These are phyloP conservation scores for Lepilemur septentrionalis DNA, from an alignment of 2,797 vertebrate species.

Conservation along the genomic window DNA sequence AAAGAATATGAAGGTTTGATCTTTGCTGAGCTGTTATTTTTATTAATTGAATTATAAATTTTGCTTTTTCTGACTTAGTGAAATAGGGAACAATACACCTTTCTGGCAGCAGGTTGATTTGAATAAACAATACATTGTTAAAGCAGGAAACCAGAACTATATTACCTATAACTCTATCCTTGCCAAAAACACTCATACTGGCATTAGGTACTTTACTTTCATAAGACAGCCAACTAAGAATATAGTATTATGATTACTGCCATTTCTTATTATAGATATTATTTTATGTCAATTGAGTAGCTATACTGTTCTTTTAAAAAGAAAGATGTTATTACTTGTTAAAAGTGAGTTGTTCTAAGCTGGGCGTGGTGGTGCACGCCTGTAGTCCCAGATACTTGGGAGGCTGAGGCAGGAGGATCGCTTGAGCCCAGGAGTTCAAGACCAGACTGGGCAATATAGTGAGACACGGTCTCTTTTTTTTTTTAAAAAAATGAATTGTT, in stretches of 20 bases:
- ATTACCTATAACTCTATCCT: constrained; percentile 3
- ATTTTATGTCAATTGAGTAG: not conserved
- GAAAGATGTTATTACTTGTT: not conserved
- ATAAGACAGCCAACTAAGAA: constrained; percentile 7
- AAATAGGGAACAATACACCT: not conserved
- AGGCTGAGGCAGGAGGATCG: not conserved
- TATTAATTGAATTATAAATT: constrained; percentile 22
- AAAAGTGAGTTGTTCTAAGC: not conserved
- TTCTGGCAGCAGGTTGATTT: constrained; percentile 43
- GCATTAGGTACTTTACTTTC: not conserved
- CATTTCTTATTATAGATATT: constrained; percentile 8
- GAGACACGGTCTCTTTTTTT: not conserved
- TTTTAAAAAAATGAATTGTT: not conserved
- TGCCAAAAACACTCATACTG: not conserved
- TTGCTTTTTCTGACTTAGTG: constrained; percentile 26
- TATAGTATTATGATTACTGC: not conserved
- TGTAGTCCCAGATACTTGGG: not conserved
- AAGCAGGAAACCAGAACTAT: constrained; percentile 38
- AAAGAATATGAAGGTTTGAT: not conserved
- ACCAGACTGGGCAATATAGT: not conserved
- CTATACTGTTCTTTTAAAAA: not conserved
- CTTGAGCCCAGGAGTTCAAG: not conserved
- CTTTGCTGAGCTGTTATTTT: constrained; percentile 56
- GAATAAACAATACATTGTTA: constrained; percentile 41
- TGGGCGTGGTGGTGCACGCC: accelerated